Evolutionary conservation across 2,888 invertebrate species (phyloP), one percentile per base, ranked within the genome.

Genomic region (Horisme vitalbata): DNA sequence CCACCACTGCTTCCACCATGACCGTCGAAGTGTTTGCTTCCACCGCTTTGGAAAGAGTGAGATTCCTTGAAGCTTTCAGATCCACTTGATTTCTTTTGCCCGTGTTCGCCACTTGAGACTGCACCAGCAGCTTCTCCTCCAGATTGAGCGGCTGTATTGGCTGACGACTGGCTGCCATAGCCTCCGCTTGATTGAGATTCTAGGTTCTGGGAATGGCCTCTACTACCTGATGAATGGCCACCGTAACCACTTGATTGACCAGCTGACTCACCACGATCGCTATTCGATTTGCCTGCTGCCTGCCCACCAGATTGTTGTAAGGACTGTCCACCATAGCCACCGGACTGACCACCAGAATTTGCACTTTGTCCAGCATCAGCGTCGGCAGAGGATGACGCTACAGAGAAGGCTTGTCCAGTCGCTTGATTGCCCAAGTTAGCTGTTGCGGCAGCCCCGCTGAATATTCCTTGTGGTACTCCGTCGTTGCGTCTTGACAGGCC

Each of bases 391-490:
- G 61, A 59, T 10, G 62, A 55, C 4, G 68, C 65, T 10, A 68
- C 35, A 3, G 68, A 63, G 43, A 63, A 61, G 6, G 65, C 62
- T 45, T 66, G 62, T 11, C 63, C 59, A 13, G 54, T 36, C 6
- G 35, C 28, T 20, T 61, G 59, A 2, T 36, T 8, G 1, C 54
- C 57, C 4, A 45, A 20, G 11, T 57, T 51, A 8, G 64, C 59
- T 2, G 61, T 45, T 0, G 68, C 68, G 0, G 66, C 61, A 4
- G 69, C 66, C 0, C 69, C 68, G 37, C 66, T 68, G 35, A 62
- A 69, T 4, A 65, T 54, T 10, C 63, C 65, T 21, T 61, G 63
- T 4, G 46, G 51, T 4, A 36, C 39, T 9, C 65, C 64, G 10
- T 63, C 54, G 21, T 55, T 14, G 30, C 50, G 45, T 9, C 62